Base-by-base conservation (phyloP, 2,113 vertebrate species). In the Nycticorax nycticorax region DNA sequence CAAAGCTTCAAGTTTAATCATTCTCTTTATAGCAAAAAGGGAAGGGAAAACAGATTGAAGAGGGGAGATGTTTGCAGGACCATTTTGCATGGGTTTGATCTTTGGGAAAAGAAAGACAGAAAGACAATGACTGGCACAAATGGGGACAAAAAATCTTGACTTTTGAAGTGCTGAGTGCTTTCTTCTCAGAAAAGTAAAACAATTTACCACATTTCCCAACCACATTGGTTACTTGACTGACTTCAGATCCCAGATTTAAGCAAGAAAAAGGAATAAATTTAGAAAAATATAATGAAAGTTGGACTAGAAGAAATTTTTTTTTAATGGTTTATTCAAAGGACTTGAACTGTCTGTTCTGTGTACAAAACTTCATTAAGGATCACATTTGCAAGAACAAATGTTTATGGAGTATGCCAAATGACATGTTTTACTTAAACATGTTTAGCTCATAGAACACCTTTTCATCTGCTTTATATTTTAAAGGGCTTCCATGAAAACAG, bases 181-280 rank as follows among this genome's bases (percentile, higher is more conserved):
- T 67, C n/a, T 82, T 74, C 50, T 72, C 27, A n/a, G 26, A 0
- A 1, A 55, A 74, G 30, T 41, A 78, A 69, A 92, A 26, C 3
- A 17, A 23, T 66, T 64, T 64, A 30, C 50, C 1, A 2, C 20
- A n/a, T 71, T 82, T 82, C 21, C 12, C 14, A 74, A 6, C 8
- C 32, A 52, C 1, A 0, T 26, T 1, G 0, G 6, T 45, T 50
- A 53, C 14, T 82, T 74, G 19, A 39, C 24, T 91, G 32, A 63
- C 21, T 75, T 63, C 18, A 62, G 14, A 14, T 55, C 47, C n/a
- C 24, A 67, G 12, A 43, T 76, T 67, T 63, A 89, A 76, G 24
- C 21, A 55, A 66, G 20, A 69, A 76, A 83, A 77, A 32, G 1
- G 10, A 78, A 71, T 19, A 52, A 12, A 75, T 62, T 72, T 39